Evolutionary conservation across 2,888 invertebrate species (phyloP), one percentile per base, ranked within the genome.

Genomic region (Pollenia angustigena): DNA sequence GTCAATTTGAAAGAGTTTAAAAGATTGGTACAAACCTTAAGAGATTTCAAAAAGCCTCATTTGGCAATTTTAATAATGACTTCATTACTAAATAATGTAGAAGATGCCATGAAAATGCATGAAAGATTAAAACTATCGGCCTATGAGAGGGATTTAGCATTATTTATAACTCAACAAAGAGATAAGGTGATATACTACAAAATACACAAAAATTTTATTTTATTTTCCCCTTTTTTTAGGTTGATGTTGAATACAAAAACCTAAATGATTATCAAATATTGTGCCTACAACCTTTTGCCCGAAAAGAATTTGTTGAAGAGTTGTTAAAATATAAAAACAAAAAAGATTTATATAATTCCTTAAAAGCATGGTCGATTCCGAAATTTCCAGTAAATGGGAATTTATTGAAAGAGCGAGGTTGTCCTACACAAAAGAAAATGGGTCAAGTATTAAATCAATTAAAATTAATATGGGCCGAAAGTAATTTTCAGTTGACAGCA

Each of bases 301-400:
- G 96, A 92, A 94, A 95, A 56, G 95, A 95, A 78, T 97, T 95
- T 94, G 95, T 97, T 1, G 93, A 95, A 81, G 97, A 99, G 94
- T 93, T 98, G 4, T 92, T 99, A 0, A 98, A 97, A 92, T 99
- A 98, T 91, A 94, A 94, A 91, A 96, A 96, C 18, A 95, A 96
- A 81, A 93, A 94, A 58, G 94, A 95, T 3, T 91, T 96, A 1
- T 92, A 96, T 76, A 91, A 95, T 64, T 94, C 96, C 87, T 95
- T 99, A 87, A 94, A 95, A 81, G 93, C 94, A 0, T 99, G 98
- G 98, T 92, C 94, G 84, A 93, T 95, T 64, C 98, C 98, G 0
- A 94, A 93, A 85, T 98, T 99, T 92, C 98, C 98, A 4, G 92
- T 99, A 0, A 96, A 93, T 90, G 99, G 99, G 0, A 94, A 95